Evolutionary conservation across 2,113 vertebrate genomes (phyloP).

Genomic region (Myotis yumanensis): DNA sequence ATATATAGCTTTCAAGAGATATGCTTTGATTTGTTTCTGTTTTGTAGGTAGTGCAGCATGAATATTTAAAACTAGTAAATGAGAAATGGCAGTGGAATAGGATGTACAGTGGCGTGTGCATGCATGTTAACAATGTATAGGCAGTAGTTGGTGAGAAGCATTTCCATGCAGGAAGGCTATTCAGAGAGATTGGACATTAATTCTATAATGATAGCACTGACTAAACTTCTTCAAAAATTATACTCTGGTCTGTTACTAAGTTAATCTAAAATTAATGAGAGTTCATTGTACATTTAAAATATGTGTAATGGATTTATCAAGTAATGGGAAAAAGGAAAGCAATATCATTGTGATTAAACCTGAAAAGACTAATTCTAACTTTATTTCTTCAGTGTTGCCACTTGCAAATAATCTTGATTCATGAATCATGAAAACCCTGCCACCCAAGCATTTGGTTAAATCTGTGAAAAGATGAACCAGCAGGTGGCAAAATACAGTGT

Average conservation of each 20-base stretch:
- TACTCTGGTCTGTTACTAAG: slow-evolving; percentile 6
- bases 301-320: slow-evolving; percentile 1
- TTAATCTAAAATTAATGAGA: slow-evolving; percentile 25
- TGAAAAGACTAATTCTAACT: slow-evolving; percentile 38
- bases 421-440: slow-evolving; percentile 53
- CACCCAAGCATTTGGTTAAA: slow-evolving; percentile 58
- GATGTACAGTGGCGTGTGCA: neutral
- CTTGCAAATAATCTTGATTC: slow-evolving; percentile 20
- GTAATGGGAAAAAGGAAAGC: slow-evolving; percentile 26
- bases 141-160: neutral
- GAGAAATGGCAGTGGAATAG: neutral
- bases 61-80: slow-evolving; percentile 25
- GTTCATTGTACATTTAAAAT: neutral
- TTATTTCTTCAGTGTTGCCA: slow-evolving; percentile 33
- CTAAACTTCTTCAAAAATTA: neutral
- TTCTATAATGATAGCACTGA: slow-evolving; percentile 10
- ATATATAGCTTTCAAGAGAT: slow-evolving; percentile 13
- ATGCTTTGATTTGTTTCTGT: neutral
- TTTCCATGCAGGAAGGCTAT: neutral
- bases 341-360: slow-evolving; percentile 32
- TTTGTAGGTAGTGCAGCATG: neutral
- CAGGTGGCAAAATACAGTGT: slow-evolving; percentile 39
- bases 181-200: neutral
- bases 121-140: neutral
- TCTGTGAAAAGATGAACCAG: slow-evolving; percentile 18